Percentiles rank a stretch among this genome's conserved stretches.
phyloP scores from a whole-genome alignment of 1,140 invertebrate species.

The Epicauta chinensis region DNA sequence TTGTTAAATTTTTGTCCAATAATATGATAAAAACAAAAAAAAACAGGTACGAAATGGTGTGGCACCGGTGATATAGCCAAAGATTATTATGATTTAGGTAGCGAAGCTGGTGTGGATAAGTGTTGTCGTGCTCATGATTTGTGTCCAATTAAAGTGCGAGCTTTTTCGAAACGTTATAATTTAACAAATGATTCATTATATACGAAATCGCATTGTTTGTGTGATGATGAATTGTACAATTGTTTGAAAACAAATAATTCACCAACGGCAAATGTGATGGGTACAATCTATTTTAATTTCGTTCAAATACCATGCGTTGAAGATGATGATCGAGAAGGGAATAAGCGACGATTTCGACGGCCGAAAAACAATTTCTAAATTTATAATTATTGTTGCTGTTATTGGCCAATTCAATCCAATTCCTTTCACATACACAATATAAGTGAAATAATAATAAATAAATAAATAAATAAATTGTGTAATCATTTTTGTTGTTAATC shows the following conservation, averaged over 20 bases:
- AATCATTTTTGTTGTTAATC: too few species aligned
- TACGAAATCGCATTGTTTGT: constrained; percentile 82
- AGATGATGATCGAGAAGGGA: constrained; percentile 45
- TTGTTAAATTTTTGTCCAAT: background rate
- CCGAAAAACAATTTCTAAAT: constrained; percentile 32
- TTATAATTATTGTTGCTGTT: too few species aligned
- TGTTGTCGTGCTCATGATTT: constrained; percentile 83
- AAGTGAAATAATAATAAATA: too few species aligned
- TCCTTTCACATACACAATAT: too few species aligned
- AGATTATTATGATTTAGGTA: constrained; percentile 76
- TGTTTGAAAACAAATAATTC: constrained; percentile 72
- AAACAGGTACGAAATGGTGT: constrained; percentile 90
- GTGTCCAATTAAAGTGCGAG: constrained; percentile 67
- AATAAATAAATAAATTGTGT: too few species aligned
- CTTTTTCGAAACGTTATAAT: constrained; percentile 68
- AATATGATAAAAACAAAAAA: too few species aligned
- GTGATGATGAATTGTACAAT: constrained; percentile 72
- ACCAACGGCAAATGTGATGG: constrained; percentile 67
- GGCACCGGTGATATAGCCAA: constrained; percentile 76
- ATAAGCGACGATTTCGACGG: constrained; percentile 23
- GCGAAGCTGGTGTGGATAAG: constrained; percentile 62
- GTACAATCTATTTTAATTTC: constrained; percentile 83
- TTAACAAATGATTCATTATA: constrained; percentile 77
- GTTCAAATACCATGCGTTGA: constrained; percentile 71
- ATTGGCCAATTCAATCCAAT: too few species aligned